Percentiles rank a stretch among this genome's conserved stretches.
These are phyloP conservation scores for Catharus bicknelli DNA, from an alignment of 2,113 vertebrate genomes.

Conservation along the genomic window DNA sequence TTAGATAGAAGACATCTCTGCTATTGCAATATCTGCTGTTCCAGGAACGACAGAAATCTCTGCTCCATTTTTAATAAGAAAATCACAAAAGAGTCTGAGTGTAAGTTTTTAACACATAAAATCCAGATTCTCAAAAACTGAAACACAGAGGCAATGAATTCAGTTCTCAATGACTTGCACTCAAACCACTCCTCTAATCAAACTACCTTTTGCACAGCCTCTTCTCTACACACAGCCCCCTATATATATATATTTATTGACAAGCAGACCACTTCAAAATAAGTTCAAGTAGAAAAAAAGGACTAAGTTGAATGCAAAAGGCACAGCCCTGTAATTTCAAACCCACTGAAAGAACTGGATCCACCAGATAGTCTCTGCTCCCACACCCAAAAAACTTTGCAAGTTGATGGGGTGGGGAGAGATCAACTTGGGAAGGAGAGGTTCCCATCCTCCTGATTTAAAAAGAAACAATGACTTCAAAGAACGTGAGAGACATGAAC, in stretches of 20 bases:
- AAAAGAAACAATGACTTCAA: slow-evolving; percentile 55
- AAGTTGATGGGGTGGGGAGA: slow-evolving; percentile 27
- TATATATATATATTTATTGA: not conserved
- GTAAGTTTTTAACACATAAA: not conserved
- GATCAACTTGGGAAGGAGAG: slow-evolving; percentile 36
- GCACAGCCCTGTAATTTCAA: slow-evolving; percentile 33
- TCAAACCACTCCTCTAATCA: not conserved
- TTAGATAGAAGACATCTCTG: not conserved
- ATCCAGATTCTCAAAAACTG: not conserved
- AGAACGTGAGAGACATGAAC: slow-evolving; percentile 3
- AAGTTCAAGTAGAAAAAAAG: not conserved
- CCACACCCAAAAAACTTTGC: slow-evolving; percentile 54
- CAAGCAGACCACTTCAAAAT: not conserved
- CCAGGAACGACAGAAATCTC: not conserved
- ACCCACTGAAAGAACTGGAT: slow-evolving; percentile 61
- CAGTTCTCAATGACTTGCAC: not conserved
- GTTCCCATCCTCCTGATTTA: slow-evolving; percentile 42
- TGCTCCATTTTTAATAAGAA: not conserved
- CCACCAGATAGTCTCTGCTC: slow-evolving; percentile 21
- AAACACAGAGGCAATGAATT: not conserved
- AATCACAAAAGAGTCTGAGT: not conserved
- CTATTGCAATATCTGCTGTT: not conserved
- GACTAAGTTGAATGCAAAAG: not conserved
- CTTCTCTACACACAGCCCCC: not conserved
- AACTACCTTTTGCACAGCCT: not conserved